Evolutionary conservation across 2,797 vertebrate genomes (phyloP).

Genomic region (Chaenodraco wilsoni): DNA sequence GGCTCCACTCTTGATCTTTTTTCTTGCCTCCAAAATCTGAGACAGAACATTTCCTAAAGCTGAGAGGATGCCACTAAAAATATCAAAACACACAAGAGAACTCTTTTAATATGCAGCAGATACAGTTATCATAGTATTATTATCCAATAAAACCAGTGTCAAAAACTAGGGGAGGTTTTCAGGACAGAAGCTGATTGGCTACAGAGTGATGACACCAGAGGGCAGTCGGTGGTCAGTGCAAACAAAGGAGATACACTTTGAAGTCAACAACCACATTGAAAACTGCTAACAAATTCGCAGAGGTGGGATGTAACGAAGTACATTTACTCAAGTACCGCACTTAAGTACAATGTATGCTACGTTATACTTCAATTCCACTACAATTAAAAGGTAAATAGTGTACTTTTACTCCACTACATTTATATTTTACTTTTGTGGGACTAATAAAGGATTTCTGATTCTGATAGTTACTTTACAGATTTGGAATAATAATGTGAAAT

Average conservation of each 20-base stretch:
- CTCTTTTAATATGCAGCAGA: background rate
- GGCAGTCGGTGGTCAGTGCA: constrained; percentile 13
- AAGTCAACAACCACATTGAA: background rate
- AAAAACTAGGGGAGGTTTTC: constrained; percentile 44
- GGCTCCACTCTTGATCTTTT: constrained; percentile 70
- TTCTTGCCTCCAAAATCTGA: constrained; percentile 84
- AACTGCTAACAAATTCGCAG: background rate
- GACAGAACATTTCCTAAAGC: constrained; percentile 90
- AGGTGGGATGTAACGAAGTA: no score
- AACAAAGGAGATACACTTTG: constrained; percentile 24
- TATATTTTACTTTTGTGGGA: no score
- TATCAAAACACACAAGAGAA: constrained; percentile 1
- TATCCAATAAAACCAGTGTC: background rate
- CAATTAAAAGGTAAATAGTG: no score
- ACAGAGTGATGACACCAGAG: background rate
- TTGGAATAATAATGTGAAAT: no score
- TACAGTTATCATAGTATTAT: background rate
- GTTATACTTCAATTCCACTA: no score
- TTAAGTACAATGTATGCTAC: no score
- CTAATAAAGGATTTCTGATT: no score
- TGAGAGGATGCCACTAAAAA: constrained; percentile 86
- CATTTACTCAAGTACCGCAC: no score
- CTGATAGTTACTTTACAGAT: no score
- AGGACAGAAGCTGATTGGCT: constrained; percentile 66
- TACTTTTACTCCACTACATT: no score